phyloP scores from a whole-genome alignment of 2,888 invertebrate species.

The Sphinx pinastri region DNA sequence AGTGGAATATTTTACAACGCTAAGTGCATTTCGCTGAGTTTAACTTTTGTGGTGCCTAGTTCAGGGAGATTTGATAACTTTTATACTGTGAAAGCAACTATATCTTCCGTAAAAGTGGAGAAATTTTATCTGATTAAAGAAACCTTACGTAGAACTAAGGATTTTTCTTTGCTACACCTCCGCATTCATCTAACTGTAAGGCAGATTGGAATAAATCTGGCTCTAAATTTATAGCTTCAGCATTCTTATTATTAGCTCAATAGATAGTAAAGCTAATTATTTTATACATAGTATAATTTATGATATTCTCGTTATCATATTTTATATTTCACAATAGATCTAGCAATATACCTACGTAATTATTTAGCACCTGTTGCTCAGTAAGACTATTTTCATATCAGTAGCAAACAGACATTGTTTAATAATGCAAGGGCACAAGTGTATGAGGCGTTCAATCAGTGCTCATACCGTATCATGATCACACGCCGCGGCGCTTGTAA shows the following conservation, averaged over 20 bases:
- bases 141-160: constrained; percentile 7
- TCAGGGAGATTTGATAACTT: constrained; percentile 43
- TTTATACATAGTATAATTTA: too few relatives aligned
- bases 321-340: too few relatives aligned
- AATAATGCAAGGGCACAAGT: background rate
- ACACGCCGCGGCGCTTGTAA: constrained; percentile 30
- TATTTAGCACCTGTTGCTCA: too few relatives aligned
- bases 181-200: background rate
- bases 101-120: constrained; percentile 3
- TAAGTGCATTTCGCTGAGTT: constrained; percentile 50
- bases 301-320: too few relatives aligned
- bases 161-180: background rate
- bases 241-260: background rate
- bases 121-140: constrained; percentile 18
- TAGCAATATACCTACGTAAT: too few relatives aligned
- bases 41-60: constrained; percentile 43
- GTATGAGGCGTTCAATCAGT: constrained; percentile 11
- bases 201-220: constrained; percentile 4
- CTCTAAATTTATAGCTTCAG: constrained; percentile 2
- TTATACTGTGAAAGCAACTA: constrained; percentile 30
- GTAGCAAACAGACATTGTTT: background rate
- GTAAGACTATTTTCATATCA: too few relatives aligned
- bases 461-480: constrained; percentile 31
- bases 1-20: constrained; percentile 51
- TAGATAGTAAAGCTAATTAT: too few relatives aligned